These are phyloP conservation scores for Drosophila maculinotata DNA, from an alignment of 2,888 invertebrate species.

Conservation along the genomic window DNA sequence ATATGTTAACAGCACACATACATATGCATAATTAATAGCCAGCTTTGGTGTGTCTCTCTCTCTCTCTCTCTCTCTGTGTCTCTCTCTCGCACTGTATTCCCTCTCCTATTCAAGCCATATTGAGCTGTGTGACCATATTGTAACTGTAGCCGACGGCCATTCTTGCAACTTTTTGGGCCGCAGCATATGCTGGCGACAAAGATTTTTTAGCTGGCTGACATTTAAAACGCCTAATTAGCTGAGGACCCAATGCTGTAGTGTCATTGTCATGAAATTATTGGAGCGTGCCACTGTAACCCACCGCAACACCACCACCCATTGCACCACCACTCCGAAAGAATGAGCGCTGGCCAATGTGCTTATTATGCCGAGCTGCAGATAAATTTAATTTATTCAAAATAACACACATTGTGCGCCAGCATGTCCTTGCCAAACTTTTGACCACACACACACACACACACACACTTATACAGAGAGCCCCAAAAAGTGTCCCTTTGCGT, in stretches of 20 bases:
- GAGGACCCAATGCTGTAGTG: constrained; percentile 34
- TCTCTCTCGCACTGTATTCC: too few relatives aligned
- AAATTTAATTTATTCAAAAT: constrained; percentile 78
- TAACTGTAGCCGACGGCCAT: constrained; percentile 12
- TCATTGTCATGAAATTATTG: constrained; percentile 68
- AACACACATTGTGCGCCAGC: constrained; percentile 49
- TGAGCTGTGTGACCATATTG: constrained; percentile 55
- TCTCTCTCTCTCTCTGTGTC: too few relatives aligned
- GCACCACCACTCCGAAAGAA: constrained; percentile 9
- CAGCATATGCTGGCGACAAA: constrained; percentile 50
- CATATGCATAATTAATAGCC: constrained; percentile 72
- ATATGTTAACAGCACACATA: constrained; percentile 55
- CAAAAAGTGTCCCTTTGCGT: constrained; percentile 30
- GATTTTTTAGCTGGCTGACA: constrained; percentile 57
- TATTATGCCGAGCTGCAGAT: constrained; percentile 59
- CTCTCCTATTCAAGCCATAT: constrained; percentile 46
- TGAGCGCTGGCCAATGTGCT: constrained; percentile 37
- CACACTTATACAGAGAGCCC: not conserved
- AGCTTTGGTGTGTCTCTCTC: constrained; percentile 36
- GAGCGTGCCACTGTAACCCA: constrained; percentile 48
- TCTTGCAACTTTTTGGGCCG: constrained; percentile 14
- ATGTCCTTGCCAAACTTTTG: constrained; percentile 61
- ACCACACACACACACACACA: constrained; percentile 31
- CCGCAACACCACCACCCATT: not conserved
- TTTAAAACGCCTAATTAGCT: constrained; percentile 77